Percentiles rank a stretch among this genome's conserved stretches.
These are phyloP conservation scores for Apotomis capreana DNA, from an alignment of 2,888 invertebrate genomes.

Conservation along the genomic window DNA sequence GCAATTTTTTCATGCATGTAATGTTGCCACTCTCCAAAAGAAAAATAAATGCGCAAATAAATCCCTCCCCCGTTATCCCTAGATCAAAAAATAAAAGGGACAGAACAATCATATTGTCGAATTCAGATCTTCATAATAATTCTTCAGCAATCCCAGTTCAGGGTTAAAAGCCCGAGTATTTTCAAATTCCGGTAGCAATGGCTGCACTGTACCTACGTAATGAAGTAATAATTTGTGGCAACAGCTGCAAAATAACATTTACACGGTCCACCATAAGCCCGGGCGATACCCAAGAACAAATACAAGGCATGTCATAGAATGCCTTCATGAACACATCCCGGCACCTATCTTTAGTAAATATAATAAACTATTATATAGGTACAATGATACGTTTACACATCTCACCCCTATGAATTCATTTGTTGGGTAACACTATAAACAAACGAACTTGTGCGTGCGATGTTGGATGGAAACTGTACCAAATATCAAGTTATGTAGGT, in stretches of 20 bases:
- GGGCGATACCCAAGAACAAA: slow-evolving; percentile 51
- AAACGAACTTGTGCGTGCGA: slow-evolving; percentile 25
- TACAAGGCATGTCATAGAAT: slow-evolving; percentile 64
- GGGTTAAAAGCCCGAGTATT: not conserved
- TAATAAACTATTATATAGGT: slow-evolving; percentile 34
- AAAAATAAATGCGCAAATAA: too few relatives aligned
- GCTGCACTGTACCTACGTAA: slow-evolving; percentile 29
- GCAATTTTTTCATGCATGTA: too few relatives aligned
- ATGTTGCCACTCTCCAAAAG: too few relatives aligned
- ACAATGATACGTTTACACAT: slow-evolving; percentile 35
- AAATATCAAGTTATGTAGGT: not conserved
- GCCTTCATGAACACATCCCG: slow-evolving; percentile 64
- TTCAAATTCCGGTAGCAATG: slow-evolving; percentile 18
- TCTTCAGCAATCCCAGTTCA: not conserved
- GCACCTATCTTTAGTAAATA: slow-evolving; percentile 55
- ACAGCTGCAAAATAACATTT: slow-evolving; percentile 43
- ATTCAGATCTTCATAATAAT: slow-evolving; percentile 8
- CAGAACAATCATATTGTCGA: not conserved
- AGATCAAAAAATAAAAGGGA: not conserved
- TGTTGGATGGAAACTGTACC: slow-evolving; percentile 1
- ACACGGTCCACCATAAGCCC: slow-evolving; percentile 58
- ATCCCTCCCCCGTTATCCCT: too few relatives aligned
- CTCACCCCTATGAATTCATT: slow-evolving; percentile 7
- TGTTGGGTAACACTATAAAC: slow-evolving; percentile 6
- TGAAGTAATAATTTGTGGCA: slow-evolving; percentile 31